These are phyloP conservation scores for Anastatus disparis DNA, from an alignment of 1,140 invertebrate species.

Conservation along the genomic window DNA sequence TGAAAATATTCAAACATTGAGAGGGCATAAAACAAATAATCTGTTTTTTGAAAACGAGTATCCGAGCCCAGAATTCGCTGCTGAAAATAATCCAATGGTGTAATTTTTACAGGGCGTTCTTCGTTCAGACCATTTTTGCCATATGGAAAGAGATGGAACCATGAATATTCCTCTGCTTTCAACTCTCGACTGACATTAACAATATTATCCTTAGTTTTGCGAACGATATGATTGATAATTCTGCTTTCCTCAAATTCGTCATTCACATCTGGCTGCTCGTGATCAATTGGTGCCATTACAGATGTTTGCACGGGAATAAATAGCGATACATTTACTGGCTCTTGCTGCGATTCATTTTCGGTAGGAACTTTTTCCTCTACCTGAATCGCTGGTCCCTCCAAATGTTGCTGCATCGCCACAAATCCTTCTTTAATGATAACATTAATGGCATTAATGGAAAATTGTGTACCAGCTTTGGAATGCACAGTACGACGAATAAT, in stretches of 20 bases:
- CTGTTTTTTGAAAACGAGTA: not conserved
- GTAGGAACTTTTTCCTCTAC: not conserved
- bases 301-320: conserved; percentile 44
- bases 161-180: conserved; percentile 61
- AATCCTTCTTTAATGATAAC: not conserved
- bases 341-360: not conserved
- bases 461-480: not conserved
- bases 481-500: not conserved
- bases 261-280: conserved; percentile 52
- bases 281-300: conserved; percentile 51
- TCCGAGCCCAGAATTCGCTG: not conserved
- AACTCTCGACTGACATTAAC: conserved; percentile 53
- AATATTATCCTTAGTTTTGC: conserved; percentile 56
- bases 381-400: not conserved
- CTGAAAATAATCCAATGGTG: not conserved
- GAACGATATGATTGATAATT: conserved; percentile 52
- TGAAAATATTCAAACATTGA: not conserved
- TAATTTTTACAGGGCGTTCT: not conserved
- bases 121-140: not conserved
- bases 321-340: not conserved
- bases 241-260: conserved; percentile 50
- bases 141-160: conserved; percentile 52
- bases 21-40: not conserved
- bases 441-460: not conserved
- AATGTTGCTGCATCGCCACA: conserved; percentile 3